Evolutionary conservation across 2,888 invertebrate species (phyloP), one percentile per base, ranked within the genome.

Genomic region (Drosophila maculinotata): DNA sequence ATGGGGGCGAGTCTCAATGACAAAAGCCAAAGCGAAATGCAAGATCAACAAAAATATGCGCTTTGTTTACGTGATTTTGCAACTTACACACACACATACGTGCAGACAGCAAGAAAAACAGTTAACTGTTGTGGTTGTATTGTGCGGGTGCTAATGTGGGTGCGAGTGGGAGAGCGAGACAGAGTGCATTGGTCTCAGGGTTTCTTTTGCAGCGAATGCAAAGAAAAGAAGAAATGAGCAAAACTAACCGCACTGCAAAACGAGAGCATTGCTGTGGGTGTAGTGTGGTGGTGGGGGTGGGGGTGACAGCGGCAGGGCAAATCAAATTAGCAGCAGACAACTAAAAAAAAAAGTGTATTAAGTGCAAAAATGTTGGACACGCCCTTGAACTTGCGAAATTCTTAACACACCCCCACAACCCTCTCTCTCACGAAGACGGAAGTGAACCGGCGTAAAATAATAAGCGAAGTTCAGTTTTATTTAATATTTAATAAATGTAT

Each of bases 21-120:
- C 79, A 80, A 73, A 72, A 80, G 62, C 44, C 60, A 58, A 66
- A 54, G 62, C 47, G 56, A 69, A 72, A 66, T 70, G 65, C 81
- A 69, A 65, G 57, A 53, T 57, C 28, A 51, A 63, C 58, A 14
- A 74, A 70, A 62, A 66, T 66, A 66, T 75, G 53, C 69, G 45
- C 68, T 82, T 85, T 84, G 85, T 76, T 80, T 85, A 81, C 72
- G 58, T 70, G 82, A 70, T 73, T 76, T 67, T 78, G 69, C 76
- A 75, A 69, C 68, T 59, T 17, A 51, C 41, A 42, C 41, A 38
- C 33, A 28, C 5, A 33, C 31, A 59, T 35, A 54, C 36, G 42
- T 31, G 31, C 41, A 48, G 26, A 49, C 49, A 38, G 28, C 10
- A 15, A 38, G 20, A 60, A 26, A 54, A 62, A 69, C 75, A 53